These are phyloP conservation scores for Cantharis lateralis DNA, from an alignment of 2,888 invertebrate genomes.

Conservation along the genomic window DNA sequence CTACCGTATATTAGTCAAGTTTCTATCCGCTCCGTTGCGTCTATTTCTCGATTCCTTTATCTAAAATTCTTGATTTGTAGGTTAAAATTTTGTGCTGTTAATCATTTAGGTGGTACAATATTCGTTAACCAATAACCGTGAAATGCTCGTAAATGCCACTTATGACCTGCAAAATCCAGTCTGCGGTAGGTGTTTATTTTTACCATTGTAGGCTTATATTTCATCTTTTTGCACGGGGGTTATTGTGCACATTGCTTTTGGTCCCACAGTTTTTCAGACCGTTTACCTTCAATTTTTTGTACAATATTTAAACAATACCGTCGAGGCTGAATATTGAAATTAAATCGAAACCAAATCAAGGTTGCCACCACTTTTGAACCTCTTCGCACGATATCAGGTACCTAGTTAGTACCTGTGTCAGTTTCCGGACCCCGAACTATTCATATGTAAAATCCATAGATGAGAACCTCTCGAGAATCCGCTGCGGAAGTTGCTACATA, in stretches of 20 bases:
- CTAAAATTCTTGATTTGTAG: background rate
- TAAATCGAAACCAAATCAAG: slow-evolving; percentile 33
- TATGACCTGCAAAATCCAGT: slow-evolving; percentile 15
- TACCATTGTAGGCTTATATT: slow-evolving; percentile 17
- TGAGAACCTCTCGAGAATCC: background rate
- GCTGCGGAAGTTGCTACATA: slow-evolving; percentile 26
- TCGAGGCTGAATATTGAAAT: slow-evolving; percentile 24
- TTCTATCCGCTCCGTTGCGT: slow-evolving; percentile 22
- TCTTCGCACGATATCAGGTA: slow-evolving; percentile 7
- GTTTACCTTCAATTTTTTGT: slow-evolving; percentile 25
- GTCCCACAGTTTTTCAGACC: slow-evolving; percentile 19
- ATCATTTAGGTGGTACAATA: background rate
- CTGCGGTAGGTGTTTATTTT: slow-evolving; percentile 27
- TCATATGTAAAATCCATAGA: background rate
- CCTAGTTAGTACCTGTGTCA: slow-evolving; percentile 30
- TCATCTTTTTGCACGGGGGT: slow-evolving; percentile 11
- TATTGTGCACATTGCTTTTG: slow-evolving; percentile 12
- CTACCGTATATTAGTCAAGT: slow-evolving; percentile 13
- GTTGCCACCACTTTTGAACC: slow-evolving; percentile 32
- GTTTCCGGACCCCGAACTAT: slow-evolving; percentile 16
- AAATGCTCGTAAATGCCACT: slow-evolving; percentile 25
- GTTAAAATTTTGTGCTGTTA: background rate
- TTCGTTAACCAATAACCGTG: slow-evolving; percentile 19
- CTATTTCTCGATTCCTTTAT: slow-evolving; percentile 8
- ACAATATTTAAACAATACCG: slow-evolving; percentile 23